phyloP scores from a whole-genome alignment of 2,113 vertebrate species.

The Nestor notabilis region DNA sequence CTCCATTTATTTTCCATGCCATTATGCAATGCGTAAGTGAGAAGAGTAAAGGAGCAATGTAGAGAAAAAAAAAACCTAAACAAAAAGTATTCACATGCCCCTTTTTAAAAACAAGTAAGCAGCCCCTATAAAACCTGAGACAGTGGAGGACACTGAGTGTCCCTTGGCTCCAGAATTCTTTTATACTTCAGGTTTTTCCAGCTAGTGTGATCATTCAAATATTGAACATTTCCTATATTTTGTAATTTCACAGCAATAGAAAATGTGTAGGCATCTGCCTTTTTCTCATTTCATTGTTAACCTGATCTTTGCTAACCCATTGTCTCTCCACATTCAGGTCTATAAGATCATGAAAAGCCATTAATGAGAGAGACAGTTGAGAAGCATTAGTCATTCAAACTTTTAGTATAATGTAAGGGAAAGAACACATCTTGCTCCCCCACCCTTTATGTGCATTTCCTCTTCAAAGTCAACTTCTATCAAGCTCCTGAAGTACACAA shows the following conservation, averaged over 20 bases:
- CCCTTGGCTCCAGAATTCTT: neutral
- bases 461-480: neutral
- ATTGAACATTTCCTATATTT: neutral
- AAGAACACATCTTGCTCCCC: neutral
- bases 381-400: neutral
- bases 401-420: neutral
- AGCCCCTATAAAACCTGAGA: neutral
- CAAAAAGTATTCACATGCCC: neutral
- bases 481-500: neutral
- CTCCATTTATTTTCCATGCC: neutral
- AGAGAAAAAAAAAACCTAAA: neutral
- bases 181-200: neutral
- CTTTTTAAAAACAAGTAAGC: neutral
- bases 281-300: neutral
- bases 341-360: neutral
- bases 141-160: neutral
- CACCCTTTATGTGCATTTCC: neutral
- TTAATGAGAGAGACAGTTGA: neutral
- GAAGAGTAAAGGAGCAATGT: neutral
- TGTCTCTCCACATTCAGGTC: neutral
- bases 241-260: neutral
- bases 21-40: neutral
- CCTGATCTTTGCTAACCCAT: neutral
- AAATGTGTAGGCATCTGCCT: neutral
- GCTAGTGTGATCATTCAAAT: neutral